These are phyloP conservation scores for Romanogobio albipinnatus DNA, from an alignment of 2,113 vertebrate species.

Conservation along the genomic window DNA sequence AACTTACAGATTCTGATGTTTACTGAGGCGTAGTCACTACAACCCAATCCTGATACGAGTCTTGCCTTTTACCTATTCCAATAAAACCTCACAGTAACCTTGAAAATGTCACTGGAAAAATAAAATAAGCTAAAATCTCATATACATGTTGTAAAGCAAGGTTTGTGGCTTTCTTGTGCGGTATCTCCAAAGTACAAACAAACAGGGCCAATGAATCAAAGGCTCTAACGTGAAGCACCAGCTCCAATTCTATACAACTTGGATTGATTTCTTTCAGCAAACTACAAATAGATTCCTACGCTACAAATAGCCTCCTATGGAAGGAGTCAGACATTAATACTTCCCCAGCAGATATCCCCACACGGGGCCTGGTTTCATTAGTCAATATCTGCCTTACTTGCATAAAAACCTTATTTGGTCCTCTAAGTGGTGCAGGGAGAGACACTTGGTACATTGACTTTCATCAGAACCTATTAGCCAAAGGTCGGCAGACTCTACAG, in stretches of 20 bases:
- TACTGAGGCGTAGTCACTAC: neutral
- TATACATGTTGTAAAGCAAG: neutral
- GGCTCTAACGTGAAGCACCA: neutral
- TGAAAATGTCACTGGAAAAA: constrained; percentile 14
- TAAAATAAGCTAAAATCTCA: neutral
- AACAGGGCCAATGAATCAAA: neutral
- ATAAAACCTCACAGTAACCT: constrained; percentile 16
- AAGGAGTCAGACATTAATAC: constrained; percentile 51
- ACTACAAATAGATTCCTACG: constrained; percentile 53
- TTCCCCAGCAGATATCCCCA: neutral
- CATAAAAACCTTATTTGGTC: constrained; percentile 54
- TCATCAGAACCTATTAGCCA: constrained; percentile 69
- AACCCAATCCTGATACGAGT: neutral
- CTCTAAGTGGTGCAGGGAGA: constrained; percentile 58
- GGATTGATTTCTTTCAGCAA: constrained; percentile 28
- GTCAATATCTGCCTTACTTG: constrained; percentile 64
- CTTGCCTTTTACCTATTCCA: neutral
- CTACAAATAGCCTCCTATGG: constrained; percentile 53
- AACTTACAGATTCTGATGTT: neutral
- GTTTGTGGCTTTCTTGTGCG: neutral
- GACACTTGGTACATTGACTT: constrained; percentile 58
- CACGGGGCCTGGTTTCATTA: constrained; percentile 53
- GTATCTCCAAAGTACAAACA: neutral
- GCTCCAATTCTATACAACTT: neutral
- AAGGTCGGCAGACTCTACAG: constrained; percentile 59